Evolutionary conservation across 2,888 invertebrate genomes (phyloP).

Genomic region (Caenorhabditis sinica): DNA sequence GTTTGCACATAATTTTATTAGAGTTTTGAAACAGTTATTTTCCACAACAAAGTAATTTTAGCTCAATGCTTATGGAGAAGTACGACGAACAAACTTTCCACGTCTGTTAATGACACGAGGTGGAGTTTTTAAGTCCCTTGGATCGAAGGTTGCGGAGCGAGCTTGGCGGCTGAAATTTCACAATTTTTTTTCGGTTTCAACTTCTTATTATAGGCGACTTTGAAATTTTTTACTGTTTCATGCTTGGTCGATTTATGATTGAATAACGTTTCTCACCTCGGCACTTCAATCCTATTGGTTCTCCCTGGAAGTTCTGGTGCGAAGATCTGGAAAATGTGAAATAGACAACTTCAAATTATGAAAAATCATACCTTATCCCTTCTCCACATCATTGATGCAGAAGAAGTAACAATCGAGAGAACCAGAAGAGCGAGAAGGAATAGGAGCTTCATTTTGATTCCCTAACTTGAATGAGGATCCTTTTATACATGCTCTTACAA

Average conservation of each 20-base stretch:
- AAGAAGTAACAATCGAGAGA: neutral
- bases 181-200: neutral
- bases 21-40: neutral
- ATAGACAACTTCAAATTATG: neutral
- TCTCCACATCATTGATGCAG: neutral
- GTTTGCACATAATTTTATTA: no score
- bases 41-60: neutral
- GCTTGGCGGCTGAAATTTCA: conserved; percentile 3
- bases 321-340: neutral
- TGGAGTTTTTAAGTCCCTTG: neutral
- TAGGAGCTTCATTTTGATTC: neutral
- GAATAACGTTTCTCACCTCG: conserved; percentile 8
- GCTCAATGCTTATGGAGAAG: neutral
- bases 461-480: neutral
- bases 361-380: neutral
- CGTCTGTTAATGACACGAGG: conserved; percentile 3
- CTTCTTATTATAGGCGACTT: no score
- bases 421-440: neutral
- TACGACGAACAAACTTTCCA: conserved; percentile 6
- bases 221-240: neutral
- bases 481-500: conserved; percentile 3
- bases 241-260: no score
- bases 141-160: neutral
- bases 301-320: conserved; percentile 21
- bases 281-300: conserved; percentile 21